Evolutionary conservation across 2,797 vertebrate genomes (phyloP).

Genomic region (Chelonia mydas): DNA sequence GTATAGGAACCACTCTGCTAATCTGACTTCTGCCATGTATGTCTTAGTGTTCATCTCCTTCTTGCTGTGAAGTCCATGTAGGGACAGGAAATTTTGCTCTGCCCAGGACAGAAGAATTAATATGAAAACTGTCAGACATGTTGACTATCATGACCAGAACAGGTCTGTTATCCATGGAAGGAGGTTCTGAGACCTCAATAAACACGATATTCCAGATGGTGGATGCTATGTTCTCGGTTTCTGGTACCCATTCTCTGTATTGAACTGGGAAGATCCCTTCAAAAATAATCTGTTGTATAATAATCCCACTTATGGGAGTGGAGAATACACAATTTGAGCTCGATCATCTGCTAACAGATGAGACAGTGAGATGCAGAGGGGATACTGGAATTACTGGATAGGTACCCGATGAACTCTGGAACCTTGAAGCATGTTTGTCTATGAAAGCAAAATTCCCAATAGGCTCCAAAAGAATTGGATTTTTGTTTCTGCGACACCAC

Average conservation of each 20-base stretch:
- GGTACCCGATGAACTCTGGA: neutral
- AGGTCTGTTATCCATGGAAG: neutral
- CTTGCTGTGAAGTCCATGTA: neutral
- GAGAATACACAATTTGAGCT: neutral
- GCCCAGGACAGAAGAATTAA: neutral
- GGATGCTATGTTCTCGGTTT: neutral
- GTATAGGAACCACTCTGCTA: neutral
- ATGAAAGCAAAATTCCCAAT: too few relatives aligned
- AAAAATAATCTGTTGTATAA: neutral
- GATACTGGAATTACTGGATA: neutral
- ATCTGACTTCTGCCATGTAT: neutral
- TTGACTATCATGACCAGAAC: fast-evolving
- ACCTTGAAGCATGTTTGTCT: neutral
- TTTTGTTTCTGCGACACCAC: too few relatives aligned
- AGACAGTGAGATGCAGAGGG: neutral
- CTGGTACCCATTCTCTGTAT: neutral
- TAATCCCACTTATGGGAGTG: neutral
- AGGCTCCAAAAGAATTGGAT: too few relatives aligned
- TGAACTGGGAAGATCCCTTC: neutral
- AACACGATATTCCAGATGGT: neutral
- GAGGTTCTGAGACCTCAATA: neutral
- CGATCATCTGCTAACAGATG: neutral
- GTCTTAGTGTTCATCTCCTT: neutral
- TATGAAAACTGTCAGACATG: neutral
- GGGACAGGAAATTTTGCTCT: neutral